A percentile compares a stretch with the other conserved stretches of the same genome.
phyloP scores from a whole-genome alignment of 2,113 vertebrate genomes.

The Sinocyclocheilus anophthalmus region DNA sequence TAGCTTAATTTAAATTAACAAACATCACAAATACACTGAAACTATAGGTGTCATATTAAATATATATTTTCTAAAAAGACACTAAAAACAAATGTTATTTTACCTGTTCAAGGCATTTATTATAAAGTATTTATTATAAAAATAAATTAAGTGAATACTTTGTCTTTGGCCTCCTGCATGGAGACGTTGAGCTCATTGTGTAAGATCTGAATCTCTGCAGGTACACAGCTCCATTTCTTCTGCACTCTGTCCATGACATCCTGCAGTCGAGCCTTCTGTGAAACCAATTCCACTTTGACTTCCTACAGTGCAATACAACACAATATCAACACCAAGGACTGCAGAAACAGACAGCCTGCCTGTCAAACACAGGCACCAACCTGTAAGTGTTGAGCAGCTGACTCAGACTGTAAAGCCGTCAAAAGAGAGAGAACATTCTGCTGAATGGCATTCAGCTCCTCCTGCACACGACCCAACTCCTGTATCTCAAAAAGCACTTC shows the following conservation, averaged over 20 bases:
- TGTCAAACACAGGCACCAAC: constrained; percentile 66
- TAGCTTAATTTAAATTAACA: neutral
- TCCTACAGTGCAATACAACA: constrained; percentile 70
- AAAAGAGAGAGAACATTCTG: constrained; percentile 61
- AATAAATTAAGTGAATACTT: constrained; percentile 73
- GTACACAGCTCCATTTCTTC: constrained; percentile 76
- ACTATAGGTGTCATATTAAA: neutral
- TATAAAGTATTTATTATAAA: neutral
- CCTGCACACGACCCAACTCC: constrained; percentile 73
- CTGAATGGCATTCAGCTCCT: constrained; percentile 78
- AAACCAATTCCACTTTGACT: constrained; percentile 70
- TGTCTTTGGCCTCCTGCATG: constrained; percentile 79
- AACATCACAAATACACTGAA: neutral
- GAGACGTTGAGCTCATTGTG: constrained; percentile 75
- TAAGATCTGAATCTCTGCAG: constrained; percentile 75
- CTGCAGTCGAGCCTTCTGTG: constrained; percentile 75
- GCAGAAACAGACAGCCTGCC: neutral
- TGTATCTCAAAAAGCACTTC: constrained; percentile 76
- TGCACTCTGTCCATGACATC: constrained; percentile 75
- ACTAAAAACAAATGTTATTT: no score
- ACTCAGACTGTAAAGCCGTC: constrained; percentile 60
- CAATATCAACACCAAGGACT: neutral
- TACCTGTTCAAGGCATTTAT: neutral
- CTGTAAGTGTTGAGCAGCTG: constrained; percentile 71
- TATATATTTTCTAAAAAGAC: neutral